Percentiles rank a stretch among this genome's conserved stretches.
These are phyloP conservation scores for Noctua janthe DNA, from an alignment of 2,888 invertebrate species.

Conservation along the genomic window DNA sequence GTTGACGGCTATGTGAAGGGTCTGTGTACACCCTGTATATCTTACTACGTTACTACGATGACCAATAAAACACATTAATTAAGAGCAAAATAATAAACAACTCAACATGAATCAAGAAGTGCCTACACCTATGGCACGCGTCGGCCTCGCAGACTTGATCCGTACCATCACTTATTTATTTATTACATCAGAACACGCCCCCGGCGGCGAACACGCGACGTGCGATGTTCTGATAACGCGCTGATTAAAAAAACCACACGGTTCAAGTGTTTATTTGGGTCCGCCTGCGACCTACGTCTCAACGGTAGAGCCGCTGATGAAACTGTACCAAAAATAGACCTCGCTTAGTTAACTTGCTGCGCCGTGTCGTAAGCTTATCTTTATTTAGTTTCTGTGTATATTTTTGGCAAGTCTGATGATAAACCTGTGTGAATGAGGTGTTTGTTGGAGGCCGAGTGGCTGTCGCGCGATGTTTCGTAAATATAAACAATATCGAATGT, in stretches of 20 bases:
- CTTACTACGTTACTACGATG: background rate
- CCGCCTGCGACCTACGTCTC: constrained; percentile 13
- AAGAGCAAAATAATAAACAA: constrained; percentile 35
- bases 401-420: constrained; percentile 18
- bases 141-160: constrained; percentile 12
- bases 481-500: constrained; percentile 10
- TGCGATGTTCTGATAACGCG: constrained; percentile 34
- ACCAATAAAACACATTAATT: background rate
- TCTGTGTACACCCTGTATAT: background rate
- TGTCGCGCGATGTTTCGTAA: constrained; percentile 16
- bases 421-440: constrained; percentile 10
- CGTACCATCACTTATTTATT: constrained; percentile 29
- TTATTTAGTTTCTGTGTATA: constrained; percentile 28
- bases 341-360: constrained; percentile 35
- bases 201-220: constrained; percentile 10
- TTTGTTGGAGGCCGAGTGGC: constrained; percentile 2
- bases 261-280: constrained; percentile 41
- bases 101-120: constrained; percentile 1
- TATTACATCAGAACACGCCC: constrained; percentile 49
- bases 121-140: constrained; percentile 13
- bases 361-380: constrained; percentile 54
- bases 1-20: no score
- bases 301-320: constrained; percentile 33
- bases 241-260: constrained; percentile 23
- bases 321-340: constrained; percentile 50